Evolutionary conservation across 2,113 vertebrate species (phyloP), one percentile per base, ranked within the genome.

Genomic region (Hystrix cristata): DNA sequence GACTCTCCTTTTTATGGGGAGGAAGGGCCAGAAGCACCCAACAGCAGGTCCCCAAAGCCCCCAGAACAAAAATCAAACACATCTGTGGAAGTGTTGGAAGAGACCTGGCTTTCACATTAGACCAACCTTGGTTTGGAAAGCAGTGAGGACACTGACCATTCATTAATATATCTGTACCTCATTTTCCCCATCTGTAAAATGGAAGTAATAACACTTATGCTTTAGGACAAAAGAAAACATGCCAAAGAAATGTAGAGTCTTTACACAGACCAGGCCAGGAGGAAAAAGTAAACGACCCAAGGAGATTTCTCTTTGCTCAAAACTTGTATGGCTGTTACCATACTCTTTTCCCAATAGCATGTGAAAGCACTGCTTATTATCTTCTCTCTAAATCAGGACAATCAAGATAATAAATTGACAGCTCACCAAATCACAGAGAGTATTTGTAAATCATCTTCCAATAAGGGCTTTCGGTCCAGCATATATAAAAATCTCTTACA

Each of bases 21-120:
- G 11, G 11, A 51, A 87, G 18, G 5, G 13, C 43, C 38, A 72
- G 12, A 59, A 15, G 2, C 9, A 38, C n/a, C 38, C 43, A 29
- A 3, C 0, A 0, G 16, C 60, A 60, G 65, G 6, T 14, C 27
- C 48, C 21, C 51, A 2, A 1, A 8, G 1, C 7, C 16, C 46
- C 25, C 43, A 88, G 59, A 90, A 81, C 29, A 78, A 94, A 71
- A 84, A 34, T 5, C 0, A 16, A 82, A 55, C 3, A 3, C 48
- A 86, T 25, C 25, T 3, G 3, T 43, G 31, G 53, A 8, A n/a
- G 43, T 76, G 15, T 29, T 67, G 46, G 19, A 79, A 34, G 19
- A 87, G 46, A 11, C 95, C 2, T 25, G 31, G 21, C 34, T 83
- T 57, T 80, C 27, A 59, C 64, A 31, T 84, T 8, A 48, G 14